A percentile compares a stretch with the other conserved stretches of the same genome.
phyloP scores from a whole-genome alignment of 2,797 vertebrate genomes.

The Pseudochirops corinnae region DNA sequence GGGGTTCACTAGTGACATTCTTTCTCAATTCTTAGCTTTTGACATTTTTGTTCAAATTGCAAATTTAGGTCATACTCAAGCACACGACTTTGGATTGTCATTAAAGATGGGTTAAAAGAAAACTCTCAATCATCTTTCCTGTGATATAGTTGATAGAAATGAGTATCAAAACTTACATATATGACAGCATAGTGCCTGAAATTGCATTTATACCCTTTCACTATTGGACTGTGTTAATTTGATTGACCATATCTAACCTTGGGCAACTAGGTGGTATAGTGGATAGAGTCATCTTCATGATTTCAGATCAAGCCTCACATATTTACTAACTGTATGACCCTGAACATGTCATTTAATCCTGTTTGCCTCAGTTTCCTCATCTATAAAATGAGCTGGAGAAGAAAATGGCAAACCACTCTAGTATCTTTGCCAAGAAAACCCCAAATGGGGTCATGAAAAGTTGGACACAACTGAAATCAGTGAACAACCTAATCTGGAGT shows the following conservation, averaged over 20 bases:
- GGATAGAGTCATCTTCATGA: not conserved
- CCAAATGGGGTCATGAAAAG: not conserved
- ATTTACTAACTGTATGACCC: not conserved
- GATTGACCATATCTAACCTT: not conserved
- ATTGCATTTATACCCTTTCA: not conserved
- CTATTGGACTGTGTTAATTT: not conserved
- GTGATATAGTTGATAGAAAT: not conserved
- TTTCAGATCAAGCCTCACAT: not conserved
- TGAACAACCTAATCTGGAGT: not conserved
- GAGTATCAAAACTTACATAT: not conserved
- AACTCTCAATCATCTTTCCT: not conserved
- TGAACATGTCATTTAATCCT: not conserved
- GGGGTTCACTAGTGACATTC: not conserved
- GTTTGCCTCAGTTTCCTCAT: not conserved
- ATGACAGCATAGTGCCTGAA: not conserved
- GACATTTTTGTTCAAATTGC: slow-evolving; percentile 22
- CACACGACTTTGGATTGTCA: not conserved
- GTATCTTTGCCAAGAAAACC: not conserved
- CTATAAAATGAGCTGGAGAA: not conserved
- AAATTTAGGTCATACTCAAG: not conserved
- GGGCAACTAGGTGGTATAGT: not conserved
- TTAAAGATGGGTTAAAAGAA: not conserved
- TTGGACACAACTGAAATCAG: not conserved
- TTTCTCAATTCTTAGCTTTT: not conserved
- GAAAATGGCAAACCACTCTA: not conserved